Conservation (phyloP, 1,140 invertebrate genomes). For the Drosophila auraria region DNA sequence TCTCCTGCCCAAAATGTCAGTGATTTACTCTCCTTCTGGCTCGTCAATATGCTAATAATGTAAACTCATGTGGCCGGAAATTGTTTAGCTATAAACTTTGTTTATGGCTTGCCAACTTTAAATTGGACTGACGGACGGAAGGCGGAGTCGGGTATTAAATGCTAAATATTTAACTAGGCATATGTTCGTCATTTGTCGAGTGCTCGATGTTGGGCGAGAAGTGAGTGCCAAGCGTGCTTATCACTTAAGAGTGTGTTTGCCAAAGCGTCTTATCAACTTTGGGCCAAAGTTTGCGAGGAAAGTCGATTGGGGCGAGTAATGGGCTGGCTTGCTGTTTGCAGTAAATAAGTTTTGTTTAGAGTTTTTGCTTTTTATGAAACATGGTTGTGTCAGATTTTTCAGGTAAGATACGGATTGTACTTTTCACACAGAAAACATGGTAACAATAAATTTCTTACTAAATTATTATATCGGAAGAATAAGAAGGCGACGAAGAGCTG, state of each 20-base stretch:
- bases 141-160: slow-evolving; percentile 35
- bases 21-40: slow-evolving; percentile 49
- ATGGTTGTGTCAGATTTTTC: background rate
- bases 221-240: slow-evolving; percentile 40
- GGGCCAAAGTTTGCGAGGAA: slow-evolving; percentile 7
- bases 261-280: slow-evolving; percentile 36
- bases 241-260: slow-evolving; percentile 43
- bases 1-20: background rate
- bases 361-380: background rate
- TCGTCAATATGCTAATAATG: slow-evolving; percentile 79
- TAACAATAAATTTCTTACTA: no score
- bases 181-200: slow-evolving; percentile 45
- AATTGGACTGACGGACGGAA: slow-evolving; percentile 33
- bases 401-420: no score
- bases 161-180: slow-evolving; percentile 55
- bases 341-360: background rate
- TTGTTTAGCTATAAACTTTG: slow-evolving; percentile 79
- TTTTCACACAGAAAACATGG: no score
- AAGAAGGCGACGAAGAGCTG: no score
- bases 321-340: background rate
- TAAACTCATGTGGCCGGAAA: slow-evolving; percentile 72
- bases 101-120: slow-evolving; percentile 59
- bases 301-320: slow-evolving; percentile 12
- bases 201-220: slow-evolving; percentile 21
- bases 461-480: no score